Conservation (phyloP, 2,113 vertebrate genomes). For the Deroptyus accipitrinus region DNA sequence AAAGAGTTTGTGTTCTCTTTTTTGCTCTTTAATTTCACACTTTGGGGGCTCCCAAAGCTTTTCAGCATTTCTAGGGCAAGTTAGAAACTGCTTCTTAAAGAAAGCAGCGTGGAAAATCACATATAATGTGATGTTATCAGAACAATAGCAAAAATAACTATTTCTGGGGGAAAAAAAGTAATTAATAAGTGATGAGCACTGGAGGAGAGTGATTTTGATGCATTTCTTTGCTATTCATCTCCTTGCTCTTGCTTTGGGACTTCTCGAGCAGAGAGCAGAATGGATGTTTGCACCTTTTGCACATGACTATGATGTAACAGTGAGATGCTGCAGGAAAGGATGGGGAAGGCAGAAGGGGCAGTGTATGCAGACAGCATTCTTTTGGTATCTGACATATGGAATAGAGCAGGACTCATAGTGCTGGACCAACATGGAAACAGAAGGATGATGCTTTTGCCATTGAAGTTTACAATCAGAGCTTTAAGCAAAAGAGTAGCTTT, state of each 20-base stretch:
- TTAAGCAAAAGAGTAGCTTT: background rate
- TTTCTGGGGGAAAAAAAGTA: background rate
- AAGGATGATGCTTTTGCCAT: background rate
- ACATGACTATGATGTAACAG: fast-evolving
- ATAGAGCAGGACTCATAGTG: background rate
- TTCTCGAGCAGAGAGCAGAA: background rate
- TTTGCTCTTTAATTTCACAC: background rate
- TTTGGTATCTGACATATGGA: background rate
- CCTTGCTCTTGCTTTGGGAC: background rate
- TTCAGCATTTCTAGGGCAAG: background rate
- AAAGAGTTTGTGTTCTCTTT: conserved; percentile 37
- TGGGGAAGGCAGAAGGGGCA: background rate
- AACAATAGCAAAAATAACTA: background rate
- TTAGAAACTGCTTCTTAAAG: background rate
- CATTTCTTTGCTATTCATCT: background rate
- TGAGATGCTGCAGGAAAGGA: background rate
- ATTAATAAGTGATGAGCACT: background rate
- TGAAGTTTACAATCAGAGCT: background rate
- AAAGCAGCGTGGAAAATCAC: background rate
- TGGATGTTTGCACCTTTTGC: background rate
- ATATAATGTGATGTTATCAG: background rate
- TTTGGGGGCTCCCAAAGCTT: background rate
- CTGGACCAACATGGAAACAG: fast-evolving
- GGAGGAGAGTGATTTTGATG: background rate
- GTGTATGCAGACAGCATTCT: background rate